These are phyloP conservation scores for Prolemur simus DNA, from an alignment of 2,113 vertebrate genomes.

Conservation along the genomic window DNA sequence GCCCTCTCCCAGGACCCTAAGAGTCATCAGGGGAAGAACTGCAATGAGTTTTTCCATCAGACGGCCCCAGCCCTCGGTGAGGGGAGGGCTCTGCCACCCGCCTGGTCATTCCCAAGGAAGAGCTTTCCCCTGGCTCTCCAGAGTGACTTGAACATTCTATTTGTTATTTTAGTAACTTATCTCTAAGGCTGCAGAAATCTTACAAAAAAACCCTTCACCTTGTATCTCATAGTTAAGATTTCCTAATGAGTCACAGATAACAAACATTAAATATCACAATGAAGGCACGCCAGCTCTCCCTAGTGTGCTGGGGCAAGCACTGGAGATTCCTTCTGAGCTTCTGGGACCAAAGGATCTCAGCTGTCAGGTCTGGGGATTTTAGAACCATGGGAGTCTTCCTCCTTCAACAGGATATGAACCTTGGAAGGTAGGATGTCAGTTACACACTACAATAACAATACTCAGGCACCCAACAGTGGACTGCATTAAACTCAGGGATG, in stretches of 20 bases:
- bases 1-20: background rate
- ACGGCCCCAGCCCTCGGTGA: too few relatives aligned
- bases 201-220: background rate
- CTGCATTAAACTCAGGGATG: accelerated
- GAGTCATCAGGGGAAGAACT: accelerated
- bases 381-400: background rate
- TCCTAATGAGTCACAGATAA: background rate
- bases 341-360: background rate
- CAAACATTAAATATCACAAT: background rate
- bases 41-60: background rate
- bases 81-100: background rate
- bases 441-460: background rate
- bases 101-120: background rate
- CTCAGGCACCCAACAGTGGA: background rate
- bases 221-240: background rate
- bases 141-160: background rate
- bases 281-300: background rate
- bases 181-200: background rate
- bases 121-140: background rate
- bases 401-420: background rate
- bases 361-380: background rate
- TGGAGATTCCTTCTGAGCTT: background rate
- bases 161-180: background rate
- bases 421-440: background rate
- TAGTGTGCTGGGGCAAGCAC: background rate